Base-by-base conservation (phyloP, 35 echinoderm and acorn worm genomes). In the Heliocidaris erythrogramma region DNA sequence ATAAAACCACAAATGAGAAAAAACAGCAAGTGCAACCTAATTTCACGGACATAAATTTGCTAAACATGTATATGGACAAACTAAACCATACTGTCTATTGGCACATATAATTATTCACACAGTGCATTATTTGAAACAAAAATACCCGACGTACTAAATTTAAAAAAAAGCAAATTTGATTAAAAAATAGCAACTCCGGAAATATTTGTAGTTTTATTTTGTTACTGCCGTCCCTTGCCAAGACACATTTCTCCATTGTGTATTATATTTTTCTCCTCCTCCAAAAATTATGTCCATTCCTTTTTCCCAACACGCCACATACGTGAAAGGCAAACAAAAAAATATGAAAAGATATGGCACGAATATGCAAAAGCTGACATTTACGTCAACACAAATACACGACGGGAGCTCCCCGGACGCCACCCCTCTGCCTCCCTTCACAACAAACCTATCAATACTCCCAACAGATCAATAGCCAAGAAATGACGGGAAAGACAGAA, bases 341-440 rank as follows among this genome's bases (percentile, higher is more conserved):
- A 9, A 9, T 24, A 78, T 4, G 27, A 78, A 78, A n/a, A 78
- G 65, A 78, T 78, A 78, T 78, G 65, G 50, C n/a, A 17, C 24
- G 16, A 92, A 92, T 92, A 92, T 92, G 91, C 91, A 92, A 49
- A 92, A 92, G n/a, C 29, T 92, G 91, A 92, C 91, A 92, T 92
- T 92, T 92, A 92, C 47, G 91, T 92, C 91, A 92, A 92, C 91
- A 92, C 91, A 56, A 92, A 92, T 92, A 13, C 48, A 48, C 91
- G 49, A 27, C 48, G 91, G 91, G 47, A 59, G 86, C 49, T 59
- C 91, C 91, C 87, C 47, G 31, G 2, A 32, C 47, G 47, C 31
- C 87, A 48, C 32, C 47, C 9, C 31, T 32, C 9, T 35, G 18
- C 87, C 12, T 89, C 87, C 87, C 87, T 6, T 78, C 27, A 42